Evolutionary conservation across 2,797 vertebrate genomes (phyloP).

Genomic region (Melanotaenia trifasciata): DNA sequence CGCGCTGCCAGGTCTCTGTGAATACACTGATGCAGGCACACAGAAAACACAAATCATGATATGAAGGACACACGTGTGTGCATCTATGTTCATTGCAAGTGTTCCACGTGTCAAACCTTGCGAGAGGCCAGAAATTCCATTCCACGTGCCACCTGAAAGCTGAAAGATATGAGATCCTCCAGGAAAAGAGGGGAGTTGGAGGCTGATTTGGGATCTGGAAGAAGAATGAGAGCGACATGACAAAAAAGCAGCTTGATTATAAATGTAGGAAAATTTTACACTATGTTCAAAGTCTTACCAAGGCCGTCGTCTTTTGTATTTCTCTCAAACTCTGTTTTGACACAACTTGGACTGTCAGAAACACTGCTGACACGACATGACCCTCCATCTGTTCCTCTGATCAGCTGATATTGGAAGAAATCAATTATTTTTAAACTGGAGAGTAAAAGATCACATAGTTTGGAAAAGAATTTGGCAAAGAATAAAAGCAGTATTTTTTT

Average conservation of each 20-base stretch:
- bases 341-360: slow-evolving; percentile 78
- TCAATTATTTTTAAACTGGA: background rate
- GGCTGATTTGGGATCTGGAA: slow-evolving; percentile 77
- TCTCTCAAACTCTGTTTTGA: slow-evolving; percentile 82
- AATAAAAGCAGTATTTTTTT: background rate
- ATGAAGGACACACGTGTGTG: slow-evolving; percentile 10
- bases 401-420: slow-evolving; percentile 55
- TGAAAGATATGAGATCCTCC: slow-evolving; percentile 95
- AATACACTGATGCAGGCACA: slow-evolving; percentile 85
- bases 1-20: slow-evolving; percentile 95
- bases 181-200: slow-evolving; percentile 85
- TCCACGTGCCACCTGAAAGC: slow-evolving; percentile 95
- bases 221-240: slow-evolving; percentile 25
- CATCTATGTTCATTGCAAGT: background rate
- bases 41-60: slow-evolving; percentile 36
- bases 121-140: slow-evolving; percentile 94
- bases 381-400: slow-evolving; percentile 56
- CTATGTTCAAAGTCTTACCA: slow-evolving; percentile 30
- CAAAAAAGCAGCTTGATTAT: background rate
- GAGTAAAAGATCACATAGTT: background rate
- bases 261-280: background rate
- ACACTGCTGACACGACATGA: slow-evolving; percentile 74
- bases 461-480: no score
- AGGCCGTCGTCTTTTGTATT: slow-evolving; percentile 33
- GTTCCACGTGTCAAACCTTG: slow-evolving; percentile 67